Base-by-base conservation (phyloP, 2,797 vertebrate species). In the Xenopus petersii region DNA sequence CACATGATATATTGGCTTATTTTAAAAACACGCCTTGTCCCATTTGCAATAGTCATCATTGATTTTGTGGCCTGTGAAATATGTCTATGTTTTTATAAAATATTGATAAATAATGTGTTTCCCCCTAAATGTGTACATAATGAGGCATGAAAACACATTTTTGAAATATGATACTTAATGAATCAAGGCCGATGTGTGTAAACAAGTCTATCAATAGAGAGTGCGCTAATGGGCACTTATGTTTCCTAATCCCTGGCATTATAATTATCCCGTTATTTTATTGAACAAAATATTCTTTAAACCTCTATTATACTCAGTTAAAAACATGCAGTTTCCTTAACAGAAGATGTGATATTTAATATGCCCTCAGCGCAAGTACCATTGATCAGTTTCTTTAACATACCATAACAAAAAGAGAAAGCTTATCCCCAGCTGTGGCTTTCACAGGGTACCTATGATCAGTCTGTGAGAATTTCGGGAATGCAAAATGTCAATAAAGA, bases 351-450 rank as follows among this genome's bases (percentile, higher is more conserved):
- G 69, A 77, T 47, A 77, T 63, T 63, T 56, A 71, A 71, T 77
- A 36, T 63, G 16, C 67, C 70, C 75, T 62, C 21, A 48, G 62
- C 67, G 75, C 59, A 15, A 48, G 30, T 63, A 42, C 64, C 24
- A 71, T 67, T 72, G 75, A 77, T 77, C 64, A 60, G 30, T 67
- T 46, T 67, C 58, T 61, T 66, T 13, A 63, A 58, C 46, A 71
- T 72, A 47, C 16, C 11, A 72, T 77, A 71, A 72, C 71, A 77
- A 77, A 77, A 69, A 77, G 17, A 64, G 75, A 47, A 73, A 73
- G 49, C 49, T 64, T 72, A 77, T 77, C 70, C 59, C 59, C 64
- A 72, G 60, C 67, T 77, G 75, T 77, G 75, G 75, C 67, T 77
- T 77, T 51, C 33, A 62, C 71, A 64, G 72, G 70, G 75, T 77